Evolutionary conservation across 2,888 invertebrate genomes (phyloP).

Genomic region (Neoascia interrupta): DNA sequence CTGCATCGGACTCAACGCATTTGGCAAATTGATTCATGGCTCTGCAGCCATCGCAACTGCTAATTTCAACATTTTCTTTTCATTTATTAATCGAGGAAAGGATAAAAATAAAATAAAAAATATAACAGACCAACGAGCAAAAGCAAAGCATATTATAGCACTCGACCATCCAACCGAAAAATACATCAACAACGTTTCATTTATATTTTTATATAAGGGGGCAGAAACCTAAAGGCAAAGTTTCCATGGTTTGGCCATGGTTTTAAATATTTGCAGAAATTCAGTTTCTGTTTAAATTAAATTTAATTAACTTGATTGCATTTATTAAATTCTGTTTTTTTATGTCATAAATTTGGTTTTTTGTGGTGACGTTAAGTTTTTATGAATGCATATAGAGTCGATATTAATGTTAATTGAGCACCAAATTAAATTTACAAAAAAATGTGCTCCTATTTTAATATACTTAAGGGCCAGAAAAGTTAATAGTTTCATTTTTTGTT

Average conservation of each 20-base stretch:
- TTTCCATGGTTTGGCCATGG: constrained; percentile 21
- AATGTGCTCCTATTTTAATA: too few relatives aligned
- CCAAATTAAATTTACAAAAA: too few relatives aligned
- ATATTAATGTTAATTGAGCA: too few relatives aligned
- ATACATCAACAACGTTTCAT: constrained; percentile 66
- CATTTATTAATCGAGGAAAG: constrained; percentile 58
- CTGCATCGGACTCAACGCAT: constrained; percentile 50
- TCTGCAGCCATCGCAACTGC: constrained; percentile 50
- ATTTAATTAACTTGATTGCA: constrained; percentile 54
- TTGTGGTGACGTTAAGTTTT: background rate
- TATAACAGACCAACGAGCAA: constrained; percentile 25
- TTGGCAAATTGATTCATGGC: constrained; percentile 63
- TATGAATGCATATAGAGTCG: too few relatives aligned
- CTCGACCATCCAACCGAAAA: constrained; percentile 63
- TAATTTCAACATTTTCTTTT: constrained; percentile 66
- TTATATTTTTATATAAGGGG: background rate
- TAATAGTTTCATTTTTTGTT: too few relatives aligned
- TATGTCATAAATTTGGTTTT: background rate
- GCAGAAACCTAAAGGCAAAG: constrained; percentile 6
- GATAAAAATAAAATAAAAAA: constrained; percentile 19
- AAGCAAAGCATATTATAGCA: constrained; percentile 59
- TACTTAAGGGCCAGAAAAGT: too few relatives aligned
- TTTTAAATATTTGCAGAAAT: constrained; percentile 45
- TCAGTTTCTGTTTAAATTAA: constrained; percentile 48
- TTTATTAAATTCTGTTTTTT: constrained; percentile 2